Conservation (phyloP, 2,888 invertebrate genomes). For the Trachelus troglodyta region DNA sequence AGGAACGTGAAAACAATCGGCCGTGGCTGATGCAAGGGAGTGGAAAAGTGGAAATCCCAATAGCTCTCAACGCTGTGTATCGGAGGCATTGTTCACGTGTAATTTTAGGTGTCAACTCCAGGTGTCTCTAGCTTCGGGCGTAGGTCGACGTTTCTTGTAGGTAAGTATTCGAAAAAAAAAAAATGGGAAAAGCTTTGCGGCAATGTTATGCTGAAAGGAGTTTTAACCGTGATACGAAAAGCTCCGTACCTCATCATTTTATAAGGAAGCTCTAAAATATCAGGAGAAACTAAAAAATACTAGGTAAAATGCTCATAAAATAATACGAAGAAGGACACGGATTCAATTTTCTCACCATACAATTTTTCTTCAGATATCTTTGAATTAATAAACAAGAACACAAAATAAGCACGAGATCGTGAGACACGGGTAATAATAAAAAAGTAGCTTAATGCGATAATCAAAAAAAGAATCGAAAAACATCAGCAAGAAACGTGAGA, state of each 20-base stretch:
- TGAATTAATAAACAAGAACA: background rate
- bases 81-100: slow-evolving; percentile 11
- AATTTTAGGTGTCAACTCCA: slow-evolving; percentile 13
- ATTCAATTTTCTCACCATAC: background rate
- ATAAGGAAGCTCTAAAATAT: too few species aligned
- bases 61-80: background rate
- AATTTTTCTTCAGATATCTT: background rate
- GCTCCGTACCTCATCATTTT: too few species aligned
- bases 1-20: background rate
- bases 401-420: background rate
- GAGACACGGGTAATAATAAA: background rate
- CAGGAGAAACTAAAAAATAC: too few species aligned
- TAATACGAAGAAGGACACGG: background rate
- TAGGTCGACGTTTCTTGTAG: background rate
- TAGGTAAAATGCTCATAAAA: background rate
- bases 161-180: background rate
- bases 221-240: too few species aligned
- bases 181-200: background rate
- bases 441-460: background rate
- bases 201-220: background rate
- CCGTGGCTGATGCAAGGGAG: background rate
- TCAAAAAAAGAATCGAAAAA: background rate
- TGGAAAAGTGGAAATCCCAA: slow-evolving; percentile 5
- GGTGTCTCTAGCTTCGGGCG: slow-evolving; percentile 2
- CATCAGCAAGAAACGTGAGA: background rate